A percentile compares a stretch with the other conserved stretches of the same genome.
These are phyloP conservation scores for Aphis craccivora DNA, from an alignment of 1,140 invertebrate genomes.

Conservation along the genomic window DNA sequence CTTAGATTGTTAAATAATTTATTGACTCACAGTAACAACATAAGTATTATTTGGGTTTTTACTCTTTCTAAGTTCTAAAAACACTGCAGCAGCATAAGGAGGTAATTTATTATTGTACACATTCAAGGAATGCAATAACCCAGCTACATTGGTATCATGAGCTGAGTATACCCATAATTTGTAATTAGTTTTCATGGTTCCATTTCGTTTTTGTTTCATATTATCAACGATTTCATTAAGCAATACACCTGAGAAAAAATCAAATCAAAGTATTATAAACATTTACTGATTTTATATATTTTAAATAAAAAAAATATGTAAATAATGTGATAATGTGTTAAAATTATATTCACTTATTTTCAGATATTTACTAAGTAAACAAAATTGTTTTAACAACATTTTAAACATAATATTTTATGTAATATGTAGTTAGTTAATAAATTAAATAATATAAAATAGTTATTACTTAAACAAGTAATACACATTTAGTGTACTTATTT, in stretches of 20 bases:
- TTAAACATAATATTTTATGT: no score
- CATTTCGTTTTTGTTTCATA: constrained; percentile 66
- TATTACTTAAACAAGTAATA: no score
- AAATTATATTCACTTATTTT: no score
- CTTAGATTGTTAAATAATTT: neutral
- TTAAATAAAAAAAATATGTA: neutral
- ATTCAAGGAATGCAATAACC: constrained; percentile 61
- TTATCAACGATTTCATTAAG: constrained; percentile 72
- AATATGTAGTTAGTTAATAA: no score
- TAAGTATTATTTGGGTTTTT: constrained; percentile 61
- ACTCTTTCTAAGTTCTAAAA: constrained; percentile 65
- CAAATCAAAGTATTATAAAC: constrained; percentile 60
- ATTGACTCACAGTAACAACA: constrained; percentile 65
- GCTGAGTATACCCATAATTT: constrained; percentile 79
- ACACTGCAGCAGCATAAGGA: constrained; percentile 77
- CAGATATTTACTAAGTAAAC: no score
- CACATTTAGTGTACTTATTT: no score
- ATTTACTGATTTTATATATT: neutral
- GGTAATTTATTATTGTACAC: constrained; percentile 79
- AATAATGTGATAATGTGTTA: no score
- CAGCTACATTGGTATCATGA: constrained; percentile 70
- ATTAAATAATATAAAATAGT: no score
- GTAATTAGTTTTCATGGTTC: constrained; percentile 66
- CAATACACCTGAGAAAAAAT: constrained; percentile 68
- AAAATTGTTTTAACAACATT: no score